phyloP scores from a whole-genome alignment of 2,888 invertebrate genomes.

The Standfussiana lucernea region DNA sequence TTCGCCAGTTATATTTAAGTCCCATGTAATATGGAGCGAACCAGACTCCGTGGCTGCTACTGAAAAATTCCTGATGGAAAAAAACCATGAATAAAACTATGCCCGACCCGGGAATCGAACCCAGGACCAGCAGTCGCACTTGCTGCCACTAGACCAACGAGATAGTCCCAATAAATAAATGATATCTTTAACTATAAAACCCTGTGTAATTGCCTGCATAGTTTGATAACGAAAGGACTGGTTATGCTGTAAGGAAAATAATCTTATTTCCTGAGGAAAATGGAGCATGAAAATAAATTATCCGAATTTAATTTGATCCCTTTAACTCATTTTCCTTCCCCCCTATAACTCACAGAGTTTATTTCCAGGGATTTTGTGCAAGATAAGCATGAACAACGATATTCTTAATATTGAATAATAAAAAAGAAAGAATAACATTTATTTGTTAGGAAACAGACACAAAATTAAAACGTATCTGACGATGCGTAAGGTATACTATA shows the following conservation, averaged over 20 bases:
- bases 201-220: neutral
- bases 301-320: constrained; percentile 44
- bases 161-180: no score
- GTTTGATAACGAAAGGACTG: neutral
- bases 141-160: no score
- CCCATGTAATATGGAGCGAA: no score
- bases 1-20: no score
- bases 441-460: neutral
- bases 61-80: no score
- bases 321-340: constrained; percentile 36
- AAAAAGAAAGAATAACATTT: neutral
- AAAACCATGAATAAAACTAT: no score
- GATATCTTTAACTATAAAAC: neutral
- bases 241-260: constrained; percentile 5
- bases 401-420: constrained; percentile 1
- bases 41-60: no score
- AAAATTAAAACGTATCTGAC: neutral
- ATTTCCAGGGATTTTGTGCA: constrained; percentile 24
- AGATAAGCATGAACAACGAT: constrained; percentile 11
- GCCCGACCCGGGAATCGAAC: no score
- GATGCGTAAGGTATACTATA: neutral
- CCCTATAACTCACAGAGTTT: constrained; percentile 13
- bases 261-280: constrained; percentile 32
- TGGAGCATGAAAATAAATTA: constrained; percentile 45
- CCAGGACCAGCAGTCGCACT: no score